phyloP scores from a whole-genome alignment of 2,113 vertebrate genomes.

The Gobio gobio region DNA sequence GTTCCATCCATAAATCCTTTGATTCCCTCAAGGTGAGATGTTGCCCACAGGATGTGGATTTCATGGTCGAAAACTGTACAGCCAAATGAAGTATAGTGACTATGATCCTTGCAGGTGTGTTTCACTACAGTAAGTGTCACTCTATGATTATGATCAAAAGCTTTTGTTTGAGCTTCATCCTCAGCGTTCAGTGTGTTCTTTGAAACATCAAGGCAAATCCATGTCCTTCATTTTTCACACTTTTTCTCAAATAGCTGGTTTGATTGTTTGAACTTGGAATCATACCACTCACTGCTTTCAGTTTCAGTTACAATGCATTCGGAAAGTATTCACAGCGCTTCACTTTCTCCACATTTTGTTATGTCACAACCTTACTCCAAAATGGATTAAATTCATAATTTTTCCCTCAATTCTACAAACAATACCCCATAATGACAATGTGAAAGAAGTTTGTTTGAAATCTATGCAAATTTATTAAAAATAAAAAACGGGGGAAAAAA shows the following conservation, averaged over 20 bases:
- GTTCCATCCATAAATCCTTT: slow-evolving; percentile 36
- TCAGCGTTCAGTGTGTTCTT: background rate
- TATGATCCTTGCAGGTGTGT: slow-evolving; percentile 7
- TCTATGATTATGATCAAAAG: slow-evolving; percentile 27
- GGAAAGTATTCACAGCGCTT: too few relatives aligned
- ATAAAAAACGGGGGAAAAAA: too few relatives aligned
- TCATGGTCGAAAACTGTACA: background rate
- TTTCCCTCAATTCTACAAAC: too few relatives aligned
- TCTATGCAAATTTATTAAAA: too few relatives aligned
- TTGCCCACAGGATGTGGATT: slow-evolving; percentile 25
- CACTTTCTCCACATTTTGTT: too few relatives aligned
- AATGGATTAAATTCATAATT: too few relatives aligned
- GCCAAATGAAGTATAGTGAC: slow-evolving; percentile 19
- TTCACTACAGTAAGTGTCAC: slow-evolving; percentile 7
- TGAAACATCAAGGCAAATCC: slow-evolving; percentile 18
- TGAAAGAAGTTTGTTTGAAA: too few relatives aligned
- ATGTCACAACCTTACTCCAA: too few relatives aligned
- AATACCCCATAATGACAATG: too few relatives aligned
- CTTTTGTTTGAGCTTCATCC: background rate
- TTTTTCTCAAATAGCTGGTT: background rate
- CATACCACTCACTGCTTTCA: background rate
- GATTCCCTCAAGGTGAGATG: slow-evolving; percentile 44
- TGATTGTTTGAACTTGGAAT: slow-evolving; percentile 4
- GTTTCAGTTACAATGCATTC: background rate
- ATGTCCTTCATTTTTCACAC: slow-evolving; percentile 18